Evolutionary conservation across 2,113 vertebrate genomes (phyloP), one percentile per base, ranked within the genome.

Genomic region (Myrmecobius fasciatus): DNA sequence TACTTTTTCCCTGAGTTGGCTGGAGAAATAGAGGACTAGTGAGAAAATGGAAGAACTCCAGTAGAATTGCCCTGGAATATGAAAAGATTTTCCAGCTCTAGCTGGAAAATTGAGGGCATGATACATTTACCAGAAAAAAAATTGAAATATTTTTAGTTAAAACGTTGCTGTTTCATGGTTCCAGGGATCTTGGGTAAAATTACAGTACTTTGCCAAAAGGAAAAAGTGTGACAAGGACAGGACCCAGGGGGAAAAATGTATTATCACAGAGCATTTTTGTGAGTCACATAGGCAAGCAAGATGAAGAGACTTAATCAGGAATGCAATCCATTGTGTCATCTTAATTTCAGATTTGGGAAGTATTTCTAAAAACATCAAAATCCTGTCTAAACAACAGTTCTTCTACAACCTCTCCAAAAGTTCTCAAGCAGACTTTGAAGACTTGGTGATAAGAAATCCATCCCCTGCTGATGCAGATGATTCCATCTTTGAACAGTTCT

Each of bases 11-110:
- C 46, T 54, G 52, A 93, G 46, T 49, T 52, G 53, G 67, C 91
- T 53, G 56, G n/a, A 93, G 93, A 95, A 95, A 52, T 90, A 28
- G 75, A 53, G 20, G 83, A 43, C 48, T 26, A 51, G 36, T 36
- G 2, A 60, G 89, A 91, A 46, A 91, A 92, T 48, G 36, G 67
- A 75, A 17, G 36, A n/a, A 43, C 67, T n/a, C 0, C 67, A 43
- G 36, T 75, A 17, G 36, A 75, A 75, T 75, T 75, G 36, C 36
- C 36, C 17, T 75, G 17, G 5, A 2, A 75, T 22, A 36, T 20
- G 20, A 22, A 7, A 75, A 43, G 67, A 75, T 75, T 75, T 75
- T 43, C 36, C 43, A 36, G 67, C 67, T 75, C 6, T 75, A n/a
- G 14, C 36, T 75, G 67, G 67, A 1, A 75, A 75, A 43, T 75